Conservation (phyloP, 2,888 invertebrate species). For the Bruchidius siliquastri region DNA sequence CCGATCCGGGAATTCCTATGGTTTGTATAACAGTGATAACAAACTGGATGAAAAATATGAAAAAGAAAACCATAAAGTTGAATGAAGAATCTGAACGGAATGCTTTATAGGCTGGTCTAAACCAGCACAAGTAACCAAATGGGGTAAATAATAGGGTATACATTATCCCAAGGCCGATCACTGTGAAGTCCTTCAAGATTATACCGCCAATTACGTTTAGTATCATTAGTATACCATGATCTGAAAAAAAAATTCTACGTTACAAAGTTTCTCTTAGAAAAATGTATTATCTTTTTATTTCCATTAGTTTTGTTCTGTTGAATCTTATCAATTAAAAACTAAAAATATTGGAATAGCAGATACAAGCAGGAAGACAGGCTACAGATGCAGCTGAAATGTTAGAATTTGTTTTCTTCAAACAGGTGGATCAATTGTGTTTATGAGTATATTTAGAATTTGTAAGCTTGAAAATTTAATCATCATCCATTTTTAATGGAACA, state of each 20-base stretch:
- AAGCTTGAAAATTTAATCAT: too few relatives aligned
- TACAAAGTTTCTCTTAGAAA: neutral
- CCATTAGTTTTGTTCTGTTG: too few relatives aligned
- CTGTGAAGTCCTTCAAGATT: conserved; percentile 66
- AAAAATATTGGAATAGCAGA: too few relatives aligned
- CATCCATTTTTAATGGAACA: too few relatives aligned
- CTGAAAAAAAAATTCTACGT: conserved; percentile 57
- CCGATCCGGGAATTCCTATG: conserved; percentile 78
- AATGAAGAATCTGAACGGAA: conserved; percentile 98
- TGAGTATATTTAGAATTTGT: too few relatives aligned
- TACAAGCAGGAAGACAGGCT: too few relatives aligned
- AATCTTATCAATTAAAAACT: too few relatives aligned
- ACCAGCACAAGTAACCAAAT: conserved; percentile 98
- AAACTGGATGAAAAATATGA: conserved; percentile 95
- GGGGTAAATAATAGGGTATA: conserved; percentile 90
- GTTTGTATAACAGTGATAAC: conserved; percentile 83
- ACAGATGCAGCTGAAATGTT: too few relatives aligned
- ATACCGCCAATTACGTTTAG: conserved; percentile 84
- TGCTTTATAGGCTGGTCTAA: conserved; percentile 97
- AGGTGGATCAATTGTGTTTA: too few relatives aligned
- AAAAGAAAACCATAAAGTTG: conserved; percentile 99
- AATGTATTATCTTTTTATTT: neutral
- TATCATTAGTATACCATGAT: conserved; percentile 81
- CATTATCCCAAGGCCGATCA: conserved; percentile 84
- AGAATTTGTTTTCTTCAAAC: too few relatives aligned